These are phyloP conservation scores for Hemitrygon akajei DNA, from an alignment of 2,797 vertebrate genomes.

Conservation along the genomic window DNA sequence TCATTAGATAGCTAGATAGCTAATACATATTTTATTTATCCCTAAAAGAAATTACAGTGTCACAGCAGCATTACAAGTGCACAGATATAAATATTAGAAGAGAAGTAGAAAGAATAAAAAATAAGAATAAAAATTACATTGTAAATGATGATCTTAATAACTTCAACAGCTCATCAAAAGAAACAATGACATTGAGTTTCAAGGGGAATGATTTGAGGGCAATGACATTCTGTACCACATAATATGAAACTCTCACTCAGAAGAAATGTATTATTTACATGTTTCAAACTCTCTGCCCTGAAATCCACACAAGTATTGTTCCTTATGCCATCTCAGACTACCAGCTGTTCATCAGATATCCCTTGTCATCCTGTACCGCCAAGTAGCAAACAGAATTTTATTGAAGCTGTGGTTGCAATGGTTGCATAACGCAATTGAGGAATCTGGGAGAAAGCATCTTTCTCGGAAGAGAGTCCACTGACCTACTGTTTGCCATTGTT, in stretches of 20 bases:
- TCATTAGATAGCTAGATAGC: not conserved
- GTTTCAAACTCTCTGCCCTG: not conserved
- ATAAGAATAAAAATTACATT: not conserved
- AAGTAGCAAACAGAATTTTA: not conserved
- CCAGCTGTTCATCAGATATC: not conserved
- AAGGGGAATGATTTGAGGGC: not conserved
- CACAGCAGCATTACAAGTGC: too few relatives aligned
- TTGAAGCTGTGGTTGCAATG: not conserved
- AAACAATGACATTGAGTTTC: not conserved
- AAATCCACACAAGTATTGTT: too few relatives aligned
- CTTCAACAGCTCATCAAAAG: not conserved
- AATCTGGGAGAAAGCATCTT: not conserved
- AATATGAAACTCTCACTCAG: not conserved
- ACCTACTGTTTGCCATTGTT: not conserved
- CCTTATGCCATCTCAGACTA: not conserved
- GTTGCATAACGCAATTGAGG: not conserved
- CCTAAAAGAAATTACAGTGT: too few relatives aligned
- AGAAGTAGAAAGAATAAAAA: too few relatives aligned
- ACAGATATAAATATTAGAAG: too few relatives aligned
- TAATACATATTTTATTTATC: too few relatives aligned
- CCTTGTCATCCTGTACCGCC: not conserved
- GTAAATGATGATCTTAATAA: not conserved
- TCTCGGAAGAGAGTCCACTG: not conserved
- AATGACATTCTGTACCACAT: not conserved
- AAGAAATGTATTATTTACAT: not conserved